phyloP scores from a whole-genome alignment of 2,888 invertebrate genomes.

The Orchesellides sinensis region DNA sequence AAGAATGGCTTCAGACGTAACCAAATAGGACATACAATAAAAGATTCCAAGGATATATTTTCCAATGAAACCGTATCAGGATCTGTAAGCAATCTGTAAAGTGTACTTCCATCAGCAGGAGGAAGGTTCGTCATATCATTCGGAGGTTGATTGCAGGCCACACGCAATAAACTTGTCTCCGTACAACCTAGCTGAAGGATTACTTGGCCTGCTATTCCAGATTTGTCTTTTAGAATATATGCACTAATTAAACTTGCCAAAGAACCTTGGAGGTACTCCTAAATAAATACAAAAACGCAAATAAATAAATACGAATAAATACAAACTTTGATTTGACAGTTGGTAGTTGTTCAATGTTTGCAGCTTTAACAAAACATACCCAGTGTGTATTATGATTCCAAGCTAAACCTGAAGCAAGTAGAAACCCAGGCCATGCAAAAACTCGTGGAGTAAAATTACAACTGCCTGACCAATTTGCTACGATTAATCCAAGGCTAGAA shows the following conservation, averaged over 20 bases:
- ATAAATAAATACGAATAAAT: not conserved
- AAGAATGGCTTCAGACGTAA: conserved; percentile 2
- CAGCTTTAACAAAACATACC: conserved; percentile 75
- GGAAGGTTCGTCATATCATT: conserved; percentile 79
- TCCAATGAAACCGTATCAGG: conserved; percentile 82
- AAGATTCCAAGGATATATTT: conserved; percentile 80
- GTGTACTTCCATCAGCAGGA: conserved; percentile 80
- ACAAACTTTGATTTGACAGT: not conserved
- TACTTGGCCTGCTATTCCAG: conserved; percentile 78
- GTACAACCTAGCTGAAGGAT: conserved; percentile 80
- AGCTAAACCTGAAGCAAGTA: conserved; percentile 80
- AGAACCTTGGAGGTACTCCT: conserved; percentile 79
- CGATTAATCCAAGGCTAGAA: conserved; percentile 79
- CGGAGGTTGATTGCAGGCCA: conserved; percentile 78
- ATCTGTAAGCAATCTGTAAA: conserved; percentile 81
- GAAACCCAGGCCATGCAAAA: conserved; percentile 81
- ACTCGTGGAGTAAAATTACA: conserved; percentile 81
- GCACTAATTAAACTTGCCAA: conserved; percentile 79
- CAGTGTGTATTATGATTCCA: conserved; percentile 80
- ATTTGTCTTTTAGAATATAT: conserved; percentile 79
- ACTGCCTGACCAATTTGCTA: conserved; percentile 81
- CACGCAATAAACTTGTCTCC: conserved; percentile 80
- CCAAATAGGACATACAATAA: conserved; percentile 81
- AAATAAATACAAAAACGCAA: conserved; percentile 59
- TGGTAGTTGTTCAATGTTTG: not conserved